Base-by-base conservation (phyloP, 2,888 invertebrate genomes). In the Bedellia somnulentella region DNA sequence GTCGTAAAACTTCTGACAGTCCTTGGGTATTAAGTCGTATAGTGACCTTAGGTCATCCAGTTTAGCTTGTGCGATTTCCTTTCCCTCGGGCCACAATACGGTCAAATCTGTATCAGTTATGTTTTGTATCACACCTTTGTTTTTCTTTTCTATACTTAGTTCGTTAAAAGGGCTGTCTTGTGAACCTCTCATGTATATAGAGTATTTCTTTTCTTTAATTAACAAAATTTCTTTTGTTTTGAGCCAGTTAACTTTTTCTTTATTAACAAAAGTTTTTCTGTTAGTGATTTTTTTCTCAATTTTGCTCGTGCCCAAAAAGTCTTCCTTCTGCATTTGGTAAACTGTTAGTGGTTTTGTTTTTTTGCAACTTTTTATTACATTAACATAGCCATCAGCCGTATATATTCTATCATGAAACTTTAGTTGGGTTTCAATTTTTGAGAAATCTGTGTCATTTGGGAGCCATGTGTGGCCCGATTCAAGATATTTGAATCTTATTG, bases 71-170 rank as follows among this genome's bases (percentile, higher is more conserved):
- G 37, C 36, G 25, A 37, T 39, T 6, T 30, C 28, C 37, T 39
- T 40, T 10, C 40, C 39, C 18, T 37, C 24, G 27, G 40, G 37
- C 40, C 39, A 39, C 17, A 40, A 27, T n/a, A 11, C 28, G n/a
- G 21, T 26, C 14, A 38, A 29, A 30, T 35, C 35, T 15, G 3
- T 3, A 16, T 14, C 15, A 5, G 24, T 11, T n/a, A 24, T 24
- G 6, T n/a, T 10, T 10, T 11, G 4, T 6, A 10, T 12, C 6
- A 11, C 5, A 12, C 24, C 24, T 24, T 10, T 8, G 5, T 6
- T 12, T 5, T 24, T 24, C 12, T 24, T 24, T 24, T 8, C 24
- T 10, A 24, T 10, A 12, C 11, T 24, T 6, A 24, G 24, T 10
- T 24, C 10, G 6, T 24, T 10, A 6, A 24, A n/a, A n/a, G n/a